phyloP scores from a whole-genome alignment of 2,113 vertebrate genomes.

The Elaphurus davidianus region DNA sequence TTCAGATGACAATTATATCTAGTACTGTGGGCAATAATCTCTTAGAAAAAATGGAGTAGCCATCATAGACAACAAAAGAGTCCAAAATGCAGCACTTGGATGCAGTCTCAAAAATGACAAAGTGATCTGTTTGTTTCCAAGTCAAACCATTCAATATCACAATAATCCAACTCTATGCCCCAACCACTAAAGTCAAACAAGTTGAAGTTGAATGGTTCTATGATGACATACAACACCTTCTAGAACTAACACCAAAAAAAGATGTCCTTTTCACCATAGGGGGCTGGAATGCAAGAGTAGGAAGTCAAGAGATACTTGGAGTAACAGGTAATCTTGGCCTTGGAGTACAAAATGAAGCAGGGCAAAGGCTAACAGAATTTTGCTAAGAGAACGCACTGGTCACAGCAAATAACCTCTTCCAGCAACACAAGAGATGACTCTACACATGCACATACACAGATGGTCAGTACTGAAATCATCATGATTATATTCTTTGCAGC shows the following conservation, averaged over 20 bases:
- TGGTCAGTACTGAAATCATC: neutral
- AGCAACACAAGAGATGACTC: neutral
- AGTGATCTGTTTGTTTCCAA: neutral
- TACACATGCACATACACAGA: neutral
- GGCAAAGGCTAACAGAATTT: neutral
- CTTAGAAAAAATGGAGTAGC: neutral
- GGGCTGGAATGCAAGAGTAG: neutral
- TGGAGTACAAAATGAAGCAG: neutral
- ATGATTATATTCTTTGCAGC: neutral
- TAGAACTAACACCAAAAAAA: neutral
- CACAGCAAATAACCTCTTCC: neutral
- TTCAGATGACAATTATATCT: neutral
- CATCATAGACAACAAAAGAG: neutral
- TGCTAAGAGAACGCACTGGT: neutral
- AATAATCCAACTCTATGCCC: neutral
- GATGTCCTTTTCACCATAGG: neutral
- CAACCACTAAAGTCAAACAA: neutral
- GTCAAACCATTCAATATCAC: neutral
- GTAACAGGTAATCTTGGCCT: neutral
- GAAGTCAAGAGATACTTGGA: fast-evolving
- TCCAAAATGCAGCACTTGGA: neutral
- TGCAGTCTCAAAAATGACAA: neutral
- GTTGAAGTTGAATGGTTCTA: neutral
- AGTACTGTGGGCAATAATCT: neutral
- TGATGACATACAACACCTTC: neutral